Evolutionary conservation across 1,140 invertebrate species (phyloP).

Genomic region (Scaptomyza hsui): DNA sequence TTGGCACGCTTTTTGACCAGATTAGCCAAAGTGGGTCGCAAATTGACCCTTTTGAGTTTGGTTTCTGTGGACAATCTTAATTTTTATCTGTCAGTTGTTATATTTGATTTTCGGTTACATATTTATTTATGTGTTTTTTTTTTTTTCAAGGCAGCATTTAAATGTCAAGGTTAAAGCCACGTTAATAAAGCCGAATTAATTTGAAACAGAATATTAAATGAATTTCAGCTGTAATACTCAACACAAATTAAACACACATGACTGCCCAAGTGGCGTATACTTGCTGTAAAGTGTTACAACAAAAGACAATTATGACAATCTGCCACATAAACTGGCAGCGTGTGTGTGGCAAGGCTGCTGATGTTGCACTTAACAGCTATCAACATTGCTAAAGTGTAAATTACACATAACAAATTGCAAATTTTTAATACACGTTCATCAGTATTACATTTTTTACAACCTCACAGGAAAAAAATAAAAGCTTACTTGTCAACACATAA

Average conservation of each 20-base stretch:
- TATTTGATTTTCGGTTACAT: constrained; percentile 35
- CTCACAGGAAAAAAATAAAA: constrained; percentile 2
- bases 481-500: constrained; percentile 28
- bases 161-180: constrained; percentile 14
- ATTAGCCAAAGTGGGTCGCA: constrained; percentile 40
- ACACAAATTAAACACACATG: constrained; percentile 5
- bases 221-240: not conserved
- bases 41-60: constrained; percentile 12
- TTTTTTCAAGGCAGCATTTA: not conserved
- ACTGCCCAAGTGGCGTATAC: constrained; percentile 8
- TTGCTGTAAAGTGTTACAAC: not conserved
- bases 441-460: constrained; percentile 24
- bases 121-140: not conserved
- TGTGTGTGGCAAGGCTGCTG: not conserved
- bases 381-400: not conserved
- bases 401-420: constrained; percentile 9
- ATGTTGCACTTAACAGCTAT: not conserved
- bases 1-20: constrained; percentile 27
- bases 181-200: not conserved
- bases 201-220: not conserved
- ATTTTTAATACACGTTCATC: constrained; percentile 38
- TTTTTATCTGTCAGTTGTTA: constrained; percentile 40
- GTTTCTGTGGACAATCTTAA: constrained; percentile 33
- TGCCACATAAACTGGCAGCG: not conserved
- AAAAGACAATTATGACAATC: not conserved